Evolutionary conservation across 2,113 vertebrate species (phyloP), one percentile per base, ranked within the genome.

Genomic region (Scomber scombrus): DNA sequence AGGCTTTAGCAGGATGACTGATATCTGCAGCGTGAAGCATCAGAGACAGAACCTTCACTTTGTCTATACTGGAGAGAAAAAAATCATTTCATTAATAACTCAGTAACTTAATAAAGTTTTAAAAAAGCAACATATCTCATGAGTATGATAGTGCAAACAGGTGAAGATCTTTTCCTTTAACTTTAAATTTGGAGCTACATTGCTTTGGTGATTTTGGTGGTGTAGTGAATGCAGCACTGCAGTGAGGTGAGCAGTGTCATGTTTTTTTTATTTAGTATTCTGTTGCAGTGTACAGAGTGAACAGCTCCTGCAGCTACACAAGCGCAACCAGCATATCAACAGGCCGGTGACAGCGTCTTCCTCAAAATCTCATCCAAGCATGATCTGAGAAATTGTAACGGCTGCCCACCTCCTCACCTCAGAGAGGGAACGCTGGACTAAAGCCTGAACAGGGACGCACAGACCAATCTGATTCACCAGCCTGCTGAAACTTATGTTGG

Each of bases 21-120:
- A 99, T 99, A 88, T 99, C 98, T 43, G 98, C 98, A 18, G 98
- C 97, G 3, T 99, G 98, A 85, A 99, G 97, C 94, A 99, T 97
- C 93, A 99, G 93, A 85, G 98, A 99, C 95, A 99, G 95, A 62
- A 96, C 97, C 95, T 97, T 99, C 88, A 97, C 96, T 95, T 97
- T 99, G 95, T 99, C 97, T 78, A 93, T 67, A 45, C 91, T 93
- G 75, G 0, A 82, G 62, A 50, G 51, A 52, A 23, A 71, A 51
- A 34, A 8, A 46, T 13, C 0, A 52, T 16, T 66, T 66, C 0
- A 11, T 45, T 58, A 16, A 52, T 40, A 40, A 40, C 2, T 40
- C 34, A 40, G 34, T 40, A 8, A 40, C 6, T 34, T 18, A 19
- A 46, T 1, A 55, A 61, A 14, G 3, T 56, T 56, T 26, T 1